A percentile compares a stretch with the other conserved stretches of the same genome.
phyloP scores from a whole-genome alignment of 2,113 vertebrate species.

The Thamnaconus septentrionalis region DNA sequence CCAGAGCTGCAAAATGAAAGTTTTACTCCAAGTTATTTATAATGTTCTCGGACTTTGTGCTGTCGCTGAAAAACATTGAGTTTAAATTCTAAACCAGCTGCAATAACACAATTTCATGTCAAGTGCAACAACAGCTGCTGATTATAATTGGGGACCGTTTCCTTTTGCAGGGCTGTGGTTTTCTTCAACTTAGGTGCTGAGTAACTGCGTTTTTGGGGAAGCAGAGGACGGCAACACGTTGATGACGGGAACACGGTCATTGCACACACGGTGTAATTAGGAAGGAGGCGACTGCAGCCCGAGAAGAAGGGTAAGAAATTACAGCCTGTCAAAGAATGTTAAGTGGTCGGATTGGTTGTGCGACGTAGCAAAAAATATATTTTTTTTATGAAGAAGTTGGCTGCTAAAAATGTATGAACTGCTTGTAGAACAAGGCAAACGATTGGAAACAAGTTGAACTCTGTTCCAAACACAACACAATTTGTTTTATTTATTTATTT shows the following conservation, averaged over 20 bases:
- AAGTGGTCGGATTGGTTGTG: slow-evolving; percentile 12
- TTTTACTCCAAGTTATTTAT: too few relatives aligned
- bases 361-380: background rate
- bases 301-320: slow-evolving; percentile 37
- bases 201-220: background rate
- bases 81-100: too few relatives aligned
- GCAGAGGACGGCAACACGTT: slow-evolving; percentile 31
- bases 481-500: background rate
- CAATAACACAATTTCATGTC: too few relatives aligned
- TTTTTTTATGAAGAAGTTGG: slow-evolving; percentile 1
- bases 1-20: too few relatives aligned
- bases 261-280: slow-evolving; percentile 35
- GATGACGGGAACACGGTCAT: slow-evolving; percentile 21
- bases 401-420: background rate
- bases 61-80: too few relatives aligned
- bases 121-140: too few relatives aligned
- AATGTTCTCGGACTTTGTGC: too few relatives aligned
- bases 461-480: background rate
- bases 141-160: too few relatives aligned
- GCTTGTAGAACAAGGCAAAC: background rate
- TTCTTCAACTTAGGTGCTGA: background rate
- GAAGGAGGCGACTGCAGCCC: slow-evolving; percentile 17
- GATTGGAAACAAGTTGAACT: background rate
- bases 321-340: slow-evolving; percentile 29
- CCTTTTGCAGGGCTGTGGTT: too few relatives aligned